These are phyloP conservation scores for Toxotes lorentzi DNA, from an alignment of 2,797 vertebrate species.

Conservation along the genomic window DNA sequence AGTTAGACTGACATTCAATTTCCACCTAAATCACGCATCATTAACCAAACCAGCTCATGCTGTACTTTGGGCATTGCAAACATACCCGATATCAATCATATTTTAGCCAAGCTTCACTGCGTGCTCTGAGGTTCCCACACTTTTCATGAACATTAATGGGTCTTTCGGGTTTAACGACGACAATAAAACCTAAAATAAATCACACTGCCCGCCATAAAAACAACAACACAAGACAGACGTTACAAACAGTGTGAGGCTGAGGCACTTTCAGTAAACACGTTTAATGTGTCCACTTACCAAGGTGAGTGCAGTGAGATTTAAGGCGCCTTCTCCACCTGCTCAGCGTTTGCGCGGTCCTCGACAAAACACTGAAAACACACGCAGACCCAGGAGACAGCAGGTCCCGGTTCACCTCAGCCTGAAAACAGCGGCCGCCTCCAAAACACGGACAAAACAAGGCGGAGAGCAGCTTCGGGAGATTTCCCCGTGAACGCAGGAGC, in stretches of 20 bases:
- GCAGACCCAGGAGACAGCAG: neutral
- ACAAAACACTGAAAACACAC: neutral
- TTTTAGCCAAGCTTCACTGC: conserved; percentile 11
- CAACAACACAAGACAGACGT: neutral
- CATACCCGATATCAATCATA: conserved; percentile 36
- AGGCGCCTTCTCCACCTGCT: conserved; percentile 61
- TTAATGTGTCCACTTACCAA: conserved; percentile 56
- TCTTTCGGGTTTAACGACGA: neutral
- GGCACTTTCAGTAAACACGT: too few species aligned
- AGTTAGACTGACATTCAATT: conserved; percentile 34
- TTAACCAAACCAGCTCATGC: conserved; percentile 21
- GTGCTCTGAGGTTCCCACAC: conserved; percentile 14
- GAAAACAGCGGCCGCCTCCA: conserved; percentile 1
- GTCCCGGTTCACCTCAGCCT: conserved; percentile 17
- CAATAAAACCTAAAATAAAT: neutral
- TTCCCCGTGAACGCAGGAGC: neutral
- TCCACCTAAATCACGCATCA: conserved; percentile 29
- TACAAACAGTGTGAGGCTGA: neutral
- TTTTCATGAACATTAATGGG: neutral
- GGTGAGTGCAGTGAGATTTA: conserved; percentile 27
- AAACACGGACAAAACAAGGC: neutral
- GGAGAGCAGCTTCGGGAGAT: neutral
- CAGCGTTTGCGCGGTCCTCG: conserved; percentile 12
- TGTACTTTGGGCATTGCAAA: neutral
- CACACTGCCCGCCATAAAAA: neutral